These are phyloP conservation scores for Ispidina lecontei DNA, from an alignment of 2,797 vertebrate species.

Conservation along the genomic window DNA sequence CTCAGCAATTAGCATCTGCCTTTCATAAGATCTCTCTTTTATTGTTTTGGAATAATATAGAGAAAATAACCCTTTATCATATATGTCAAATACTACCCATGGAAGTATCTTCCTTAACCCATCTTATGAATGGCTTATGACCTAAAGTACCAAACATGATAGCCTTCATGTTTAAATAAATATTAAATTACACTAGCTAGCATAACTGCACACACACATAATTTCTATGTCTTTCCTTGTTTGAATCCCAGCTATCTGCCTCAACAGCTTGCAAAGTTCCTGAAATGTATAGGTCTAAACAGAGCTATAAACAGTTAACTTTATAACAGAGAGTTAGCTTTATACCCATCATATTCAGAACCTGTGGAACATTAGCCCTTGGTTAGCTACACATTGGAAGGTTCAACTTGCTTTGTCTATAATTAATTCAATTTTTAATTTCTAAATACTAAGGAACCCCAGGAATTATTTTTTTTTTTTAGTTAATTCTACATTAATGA, in stretches of 20 bases:
- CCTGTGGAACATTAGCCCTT: not conserved
- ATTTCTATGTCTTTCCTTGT: not conserved
- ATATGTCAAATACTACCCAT: not conserved
- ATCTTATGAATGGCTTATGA: not conserved
- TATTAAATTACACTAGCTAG: not conserved
- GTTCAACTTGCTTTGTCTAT: not conserved
- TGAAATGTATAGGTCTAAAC: not conserved
- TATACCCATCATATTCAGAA: not conserved
- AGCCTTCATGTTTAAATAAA: not conserved
- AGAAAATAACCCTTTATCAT: not conserved
- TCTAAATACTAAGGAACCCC: not conserved
- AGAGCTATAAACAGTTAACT: not conserved
- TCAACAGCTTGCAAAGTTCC: not conserved
- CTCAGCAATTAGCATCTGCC: not conserved
- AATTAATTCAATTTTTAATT: not conserved
- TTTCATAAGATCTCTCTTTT: not conserved
- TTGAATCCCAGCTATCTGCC: not conserved
- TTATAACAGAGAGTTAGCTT: not conserved
- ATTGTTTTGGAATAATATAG: not conserved
- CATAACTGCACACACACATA: not conserved
- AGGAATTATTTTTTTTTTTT: not conserved
- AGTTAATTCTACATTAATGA: not conserved
- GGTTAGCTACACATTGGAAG: not conserved
- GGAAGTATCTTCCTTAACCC: not conserved
- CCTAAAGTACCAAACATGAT: not conserved